Evolutionary conservation across 2,113 vertebrate genomes (phyloP).

Genomic region (Cebus imitator): DNA sequence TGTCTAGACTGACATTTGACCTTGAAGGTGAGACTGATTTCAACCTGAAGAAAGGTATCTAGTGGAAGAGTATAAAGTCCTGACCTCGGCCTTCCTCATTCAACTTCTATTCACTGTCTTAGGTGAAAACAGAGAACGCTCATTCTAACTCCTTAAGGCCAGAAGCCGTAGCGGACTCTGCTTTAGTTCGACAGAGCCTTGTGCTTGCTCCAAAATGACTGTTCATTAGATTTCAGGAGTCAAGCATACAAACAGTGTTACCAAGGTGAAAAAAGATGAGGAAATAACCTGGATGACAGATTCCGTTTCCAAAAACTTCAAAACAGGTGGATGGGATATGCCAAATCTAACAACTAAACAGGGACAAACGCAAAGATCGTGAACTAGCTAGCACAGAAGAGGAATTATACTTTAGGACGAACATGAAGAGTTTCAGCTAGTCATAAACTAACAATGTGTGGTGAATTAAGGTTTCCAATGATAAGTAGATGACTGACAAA

Average conservation of each 20-base stretch:
- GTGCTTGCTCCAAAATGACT: not conserved
- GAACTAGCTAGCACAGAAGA: not conserved
- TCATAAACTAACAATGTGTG: not conserved
- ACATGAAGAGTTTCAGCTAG: not conserved
- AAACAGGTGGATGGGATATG: not conserved
- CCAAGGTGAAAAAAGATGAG: not conserved
- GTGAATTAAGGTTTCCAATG: not conserved
- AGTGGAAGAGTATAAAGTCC: not conserved
- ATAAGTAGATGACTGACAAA: not conserved
- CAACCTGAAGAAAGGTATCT: not conserved
- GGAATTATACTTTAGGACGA: not conserved
- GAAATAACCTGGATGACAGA: not conserved
- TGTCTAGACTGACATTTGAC: not conserved
- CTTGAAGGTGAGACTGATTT: not conserved
- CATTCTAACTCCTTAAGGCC: not conserved
- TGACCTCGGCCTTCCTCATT: not conserved
- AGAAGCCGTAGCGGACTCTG: not conserved
- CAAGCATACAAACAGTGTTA: not conserved
- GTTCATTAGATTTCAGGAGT: not conserved
- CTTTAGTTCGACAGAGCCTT: not conserved
- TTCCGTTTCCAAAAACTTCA: not conserved
- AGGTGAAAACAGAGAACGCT: not conserved
- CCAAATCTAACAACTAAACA: not conserved
- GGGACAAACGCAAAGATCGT: not conserved
- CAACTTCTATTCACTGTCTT: not conserved